These are phyloP conservation scores for Bombylius major DNA, from an alignment of 2,888 invertebrate genomes.

Conservation along the genomic window DNA sequence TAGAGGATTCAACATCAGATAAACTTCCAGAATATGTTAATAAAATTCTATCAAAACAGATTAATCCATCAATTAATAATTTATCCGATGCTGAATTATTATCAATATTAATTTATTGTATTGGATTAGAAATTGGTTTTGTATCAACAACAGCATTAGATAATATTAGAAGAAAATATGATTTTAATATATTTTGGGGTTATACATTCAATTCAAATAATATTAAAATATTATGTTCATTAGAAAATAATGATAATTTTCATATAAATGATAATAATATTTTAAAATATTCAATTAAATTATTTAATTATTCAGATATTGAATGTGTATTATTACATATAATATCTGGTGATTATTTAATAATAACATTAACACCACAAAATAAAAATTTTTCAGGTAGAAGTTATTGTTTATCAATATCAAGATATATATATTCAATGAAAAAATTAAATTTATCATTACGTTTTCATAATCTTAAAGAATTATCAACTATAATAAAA, in stretches of 20 bases:
- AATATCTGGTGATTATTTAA: conserved; percentile 26
- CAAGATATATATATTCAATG: conserved; percentile 26
- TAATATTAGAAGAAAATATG: neutral
- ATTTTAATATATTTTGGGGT: conserved; percentile 5
- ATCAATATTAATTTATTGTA: conserved; percentile 23
- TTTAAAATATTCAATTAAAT: conserved; percentile 3
- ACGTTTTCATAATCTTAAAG: conserved; percentile 33
- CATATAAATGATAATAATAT: neutral
- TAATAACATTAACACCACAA: conserved; percentile 25
- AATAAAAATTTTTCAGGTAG: conserved; percentile 19
- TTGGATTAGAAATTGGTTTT: conserved; percentile 30
- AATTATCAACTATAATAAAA: conserved; percentile 41
- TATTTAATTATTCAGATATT: neutral
- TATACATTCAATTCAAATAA: conserved; percentile 17
- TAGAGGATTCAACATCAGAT: conserved; percentile 25
- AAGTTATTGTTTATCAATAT: conserved; percentile 28
- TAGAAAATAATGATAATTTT: neutral
- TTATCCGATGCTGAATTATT: neutral
- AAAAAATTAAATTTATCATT: conserved; percentile 21
- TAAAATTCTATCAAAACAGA: conserved; percentile 16
- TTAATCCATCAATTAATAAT: too few relatives aligned
- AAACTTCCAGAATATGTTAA: conserved; percentile 24
- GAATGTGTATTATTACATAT: conserved; percentile 21
- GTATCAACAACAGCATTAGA: neutral
- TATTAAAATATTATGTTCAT: neutral